phyloP scores from a whole-genome alignment of 2,797 vertebrate genomes.

The Corythornis leucogaster region DNA sequence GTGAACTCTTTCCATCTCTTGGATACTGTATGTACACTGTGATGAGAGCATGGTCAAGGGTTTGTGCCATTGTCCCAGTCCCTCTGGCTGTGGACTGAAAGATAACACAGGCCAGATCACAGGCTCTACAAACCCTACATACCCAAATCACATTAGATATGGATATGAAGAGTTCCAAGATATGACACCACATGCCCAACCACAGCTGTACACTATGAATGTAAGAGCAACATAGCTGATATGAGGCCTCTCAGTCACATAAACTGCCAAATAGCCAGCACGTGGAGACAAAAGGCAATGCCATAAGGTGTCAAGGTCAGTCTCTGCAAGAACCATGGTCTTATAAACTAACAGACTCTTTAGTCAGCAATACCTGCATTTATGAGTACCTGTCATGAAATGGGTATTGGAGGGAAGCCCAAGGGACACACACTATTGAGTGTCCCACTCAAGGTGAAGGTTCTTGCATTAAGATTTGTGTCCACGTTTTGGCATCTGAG shows the following conservation, averaged over 20 bases:
- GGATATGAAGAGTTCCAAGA: background rate
- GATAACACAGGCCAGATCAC: background rate
- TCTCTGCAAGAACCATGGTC: background rate
- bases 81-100: background rate
- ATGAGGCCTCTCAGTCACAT: rapidly evolving
- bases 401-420: background rate
- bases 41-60: background rate
- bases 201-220: rapidly evolving
- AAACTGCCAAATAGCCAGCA: background rate
- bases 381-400: background rate
- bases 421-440: too few species aligned
- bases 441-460: background rate
- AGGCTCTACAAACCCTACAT: background rate
- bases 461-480: background rate
- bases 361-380: background rate
- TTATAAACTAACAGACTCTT: background rate
- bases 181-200: background rate
- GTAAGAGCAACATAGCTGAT: background rate
- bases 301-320: background rate
- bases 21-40: background rate
- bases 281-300: background rate
- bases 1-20: background rate
- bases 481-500: background rate
- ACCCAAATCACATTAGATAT: rapidly evolving
- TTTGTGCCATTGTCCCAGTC: background rate